These are phyloP conservation scores for Silurus meridionalis DNA, from an alignment of 2,113 vertebrate species.

Conservation along the genomic window DNA sequence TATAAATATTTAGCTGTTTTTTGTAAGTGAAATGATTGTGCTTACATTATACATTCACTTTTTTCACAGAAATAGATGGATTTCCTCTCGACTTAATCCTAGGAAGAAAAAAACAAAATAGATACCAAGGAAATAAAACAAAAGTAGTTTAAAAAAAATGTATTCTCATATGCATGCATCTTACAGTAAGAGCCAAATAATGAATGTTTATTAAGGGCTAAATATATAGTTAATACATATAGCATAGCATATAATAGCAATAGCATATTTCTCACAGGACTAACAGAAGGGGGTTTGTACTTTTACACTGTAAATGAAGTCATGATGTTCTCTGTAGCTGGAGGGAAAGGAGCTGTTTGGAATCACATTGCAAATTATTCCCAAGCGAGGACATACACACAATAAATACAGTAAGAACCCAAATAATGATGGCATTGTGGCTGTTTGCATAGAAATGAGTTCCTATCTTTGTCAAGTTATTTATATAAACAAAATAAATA, in stretches of 20 bases:
- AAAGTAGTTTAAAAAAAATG: not conserved
- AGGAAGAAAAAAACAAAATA: not conserved
- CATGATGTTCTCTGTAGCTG: not conserved
- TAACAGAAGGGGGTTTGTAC: not conserved
- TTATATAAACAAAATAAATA: too few species aligned
- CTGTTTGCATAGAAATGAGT: not conserved
- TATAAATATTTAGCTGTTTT: not conserved
- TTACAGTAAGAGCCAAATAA: not conserved
- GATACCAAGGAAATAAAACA: not conserved
- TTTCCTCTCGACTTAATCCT: not conserved
- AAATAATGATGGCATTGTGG: not conserved
- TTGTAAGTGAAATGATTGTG: not conserved
- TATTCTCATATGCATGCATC: not conserved
- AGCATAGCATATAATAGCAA: too few species aligned
- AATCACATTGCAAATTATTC: not conserved
- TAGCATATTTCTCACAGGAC: too few species aligned
- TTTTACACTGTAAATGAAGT: not conserved
- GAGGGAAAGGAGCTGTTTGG: not conserved
- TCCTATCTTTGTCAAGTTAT: too few species aligned
- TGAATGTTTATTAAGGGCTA: not conserved
- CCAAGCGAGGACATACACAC: not conserved
- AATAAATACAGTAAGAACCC: not conserved
- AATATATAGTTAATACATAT: not conserved
- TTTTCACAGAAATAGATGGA: not conserved
- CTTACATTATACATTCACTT: not conserved